These are phyloP conservation scores for Drosophila tsacasi DNA, from an alignment of 1,140 invertebrate species.

Conservation along the genomic window DNA sequence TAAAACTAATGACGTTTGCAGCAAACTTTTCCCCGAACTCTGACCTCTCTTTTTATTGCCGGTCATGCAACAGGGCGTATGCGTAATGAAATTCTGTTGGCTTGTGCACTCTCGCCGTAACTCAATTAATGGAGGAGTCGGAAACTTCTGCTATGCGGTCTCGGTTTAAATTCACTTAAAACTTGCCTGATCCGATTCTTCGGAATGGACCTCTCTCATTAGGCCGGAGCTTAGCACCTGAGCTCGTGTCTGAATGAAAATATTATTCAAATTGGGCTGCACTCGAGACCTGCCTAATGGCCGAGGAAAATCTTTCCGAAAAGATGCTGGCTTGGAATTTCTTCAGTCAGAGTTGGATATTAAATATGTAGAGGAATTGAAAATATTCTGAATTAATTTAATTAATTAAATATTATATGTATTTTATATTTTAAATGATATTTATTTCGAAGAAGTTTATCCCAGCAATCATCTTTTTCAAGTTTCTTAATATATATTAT, in stretches of 20 bases:
- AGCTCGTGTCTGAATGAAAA: slow-evolving; percentile 34
- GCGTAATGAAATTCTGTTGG: slow-evolving; percentile 70
- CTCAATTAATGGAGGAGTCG: slow-evolving; percentile 62
- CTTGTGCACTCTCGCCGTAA: slow-evolving; percentile 63
- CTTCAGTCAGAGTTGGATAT: neutral
- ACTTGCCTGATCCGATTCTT: slow-evolving; percentile 37
- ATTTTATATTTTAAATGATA: no score
- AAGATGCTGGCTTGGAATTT: neutral
- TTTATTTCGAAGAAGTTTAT: no score
- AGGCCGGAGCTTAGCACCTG: slow-evolving; percentile 61
- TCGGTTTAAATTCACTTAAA: slow-evolving; percentile 74
- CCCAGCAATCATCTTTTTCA: neutral
- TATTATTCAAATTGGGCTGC: slow-evolving; percentile 57
- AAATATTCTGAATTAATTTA: neutral
- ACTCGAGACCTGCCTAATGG: slow-evolving; percentile 60
- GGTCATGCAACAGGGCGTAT: slow-evolving; percentile 64
- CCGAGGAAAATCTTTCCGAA: slow-evolving; percentile 54
- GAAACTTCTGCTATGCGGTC: slow-evolving; percentile 35
- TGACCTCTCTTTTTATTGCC: slow-evolving; percentile 29
- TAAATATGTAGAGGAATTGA: neutral
- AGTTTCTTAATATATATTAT: neutral
- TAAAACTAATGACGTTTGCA: slow-evolving; percentile 77
- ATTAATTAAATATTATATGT: neutral
- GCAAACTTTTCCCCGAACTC: slow-evolving; percentile 52
- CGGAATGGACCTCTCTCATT: slow-evolving; percentile 25